phyloP scores from a whole-genome alignment of 2,888 invertebrate species.

The Tenthredo distinguenda region DNA sequence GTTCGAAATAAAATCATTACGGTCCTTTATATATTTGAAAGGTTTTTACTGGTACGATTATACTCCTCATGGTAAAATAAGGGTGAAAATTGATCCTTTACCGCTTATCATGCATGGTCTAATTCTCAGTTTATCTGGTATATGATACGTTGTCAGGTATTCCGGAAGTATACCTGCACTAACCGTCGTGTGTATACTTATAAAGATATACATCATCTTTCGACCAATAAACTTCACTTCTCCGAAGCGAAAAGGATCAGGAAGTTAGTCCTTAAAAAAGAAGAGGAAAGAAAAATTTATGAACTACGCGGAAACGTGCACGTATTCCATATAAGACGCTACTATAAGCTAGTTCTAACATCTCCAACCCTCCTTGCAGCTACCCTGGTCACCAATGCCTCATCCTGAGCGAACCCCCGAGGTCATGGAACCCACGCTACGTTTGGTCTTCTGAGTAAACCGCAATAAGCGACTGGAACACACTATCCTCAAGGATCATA shows the following conservation, averaged over 20 bases:
- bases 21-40: too few relatives aligned
- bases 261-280: slow-evolving; percentile 48
- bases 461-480: slow-evolving; percentile 44
- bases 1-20: too few relatives aligned
- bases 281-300: slow-evolving; percentile 56
- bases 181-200: not conserved
- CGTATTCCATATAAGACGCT: slow-evolving; percentile 46
- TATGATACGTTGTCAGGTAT: not conserved
- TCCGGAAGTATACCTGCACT: not conserved
- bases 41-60: too few relatives aligned
- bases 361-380: slow-evolving; percentile 44
- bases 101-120: not conserved
- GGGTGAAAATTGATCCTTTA: not conserved
- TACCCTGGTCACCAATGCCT: slow-evolving; percentile 41
- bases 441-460: slow-evolving; percentile 11
- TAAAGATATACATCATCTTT: slow-evolving; percentile 38
- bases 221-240: slow-evolving; percentile 58
- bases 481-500: slow-evolving; percentile 56
- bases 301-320: slow-evolving; percentile 49
- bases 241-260: slow-evolving; percentile 54
- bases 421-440: slow-evolving; percentile 9
- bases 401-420: slow-evolving; percentile 41
- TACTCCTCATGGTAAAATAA: not conserved
- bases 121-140: not conserved
- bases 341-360: slow-evolving; percentile 55